These are phyloP conservation scores for Panurus biarmicus DNA, from an alignment of 2,113 vertebrate genomes.

Conservation along the genomic window DNA sequence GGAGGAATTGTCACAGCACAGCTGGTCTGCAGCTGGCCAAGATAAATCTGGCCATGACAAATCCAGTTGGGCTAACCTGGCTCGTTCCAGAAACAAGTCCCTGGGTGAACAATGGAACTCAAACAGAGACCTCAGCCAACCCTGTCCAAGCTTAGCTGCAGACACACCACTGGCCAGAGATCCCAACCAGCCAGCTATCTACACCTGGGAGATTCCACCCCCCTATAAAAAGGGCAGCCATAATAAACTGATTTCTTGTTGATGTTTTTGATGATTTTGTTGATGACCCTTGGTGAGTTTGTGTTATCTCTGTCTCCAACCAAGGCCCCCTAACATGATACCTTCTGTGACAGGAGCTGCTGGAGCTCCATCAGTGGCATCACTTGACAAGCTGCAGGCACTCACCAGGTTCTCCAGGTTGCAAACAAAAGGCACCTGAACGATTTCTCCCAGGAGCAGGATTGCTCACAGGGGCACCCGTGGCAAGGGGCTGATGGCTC, in stretches of 20 bases:
- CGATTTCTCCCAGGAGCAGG: background rate
- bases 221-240: background rate
- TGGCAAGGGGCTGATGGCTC: background rate
- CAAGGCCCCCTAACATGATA: background rate
- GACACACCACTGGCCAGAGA: background rate
- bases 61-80: background rate
- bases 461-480: background rate
- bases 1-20: background rate
- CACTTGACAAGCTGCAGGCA: background rate
- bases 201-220: background rate
- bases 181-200: background rate
- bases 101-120: background rate
- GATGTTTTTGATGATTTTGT: too few relatives aligned
- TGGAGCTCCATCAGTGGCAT: background rate
- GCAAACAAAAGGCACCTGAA: background rate
- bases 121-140: background rate
- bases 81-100: background rate
- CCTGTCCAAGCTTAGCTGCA: background rate
- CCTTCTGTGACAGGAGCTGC: background rate
- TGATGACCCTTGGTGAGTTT: background rate
- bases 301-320: background rate
- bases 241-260: background rate
- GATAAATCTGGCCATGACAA: background rate
- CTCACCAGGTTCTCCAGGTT: background rate
- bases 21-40: background rate